phyloP scores from a whole-genome alignment of 2,113 vertebrate genomes.

The Furnarius figulus region DNA sequence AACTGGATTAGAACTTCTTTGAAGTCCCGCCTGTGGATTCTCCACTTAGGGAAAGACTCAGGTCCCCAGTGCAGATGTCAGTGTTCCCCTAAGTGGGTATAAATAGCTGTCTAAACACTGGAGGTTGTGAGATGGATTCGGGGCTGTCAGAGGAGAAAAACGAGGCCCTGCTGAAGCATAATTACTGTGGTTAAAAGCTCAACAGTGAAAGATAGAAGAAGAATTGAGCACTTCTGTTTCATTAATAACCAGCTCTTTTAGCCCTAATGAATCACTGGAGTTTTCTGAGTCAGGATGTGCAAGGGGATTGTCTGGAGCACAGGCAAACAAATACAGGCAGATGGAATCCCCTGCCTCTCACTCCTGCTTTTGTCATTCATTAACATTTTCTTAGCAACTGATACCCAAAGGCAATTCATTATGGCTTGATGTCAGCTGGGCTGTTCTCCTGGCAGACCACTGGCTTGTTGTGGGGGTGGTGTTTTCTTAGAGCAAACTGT shows the following conservation, averaged over 20 bases:
- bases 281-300: not conserved
- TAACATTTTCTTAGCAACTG: constrained; percentile 31
- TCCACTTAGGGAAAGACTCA: not conserved
- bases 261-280: constrained; percentile 15
- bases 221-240: constrained; percentile 65
- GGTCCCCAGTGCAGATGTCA: not conserved
- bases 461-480: not conserved
- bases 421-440: constrained; percentile 8
- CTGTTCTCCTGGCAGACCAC: constrained; percentile 21
- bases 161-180: not conserved
- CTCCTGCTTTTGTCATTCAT: constrained; percentile 25
- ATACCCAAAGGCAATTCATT: constrained; percentile 35
- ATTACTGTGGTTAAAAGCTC: constrained; percentile 57
- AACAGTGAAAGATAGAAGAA: constrained; percentile 33
- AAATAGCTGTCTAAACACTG: constrained; percentile 66
- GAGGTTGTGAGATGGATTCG: constrained; percentile 58
- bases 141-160: constrained; percentile 53
- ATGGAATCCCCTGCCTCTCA: constrained; percentile 10
- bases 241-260: constrained; percentile 56
- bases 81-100: constrained; percentile 13
- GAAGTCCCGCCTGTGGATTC: constrained; percentile 3
- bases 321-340: constrained; percentile 24
- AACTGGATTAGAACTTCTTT: constrained; percentile 38
- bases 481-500: not conserved
- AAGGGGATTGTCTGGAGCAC: not conserved